Conservation (phyloP, 2,113 vertebrate species). For the Cricetomys ansorgei region DNA sequence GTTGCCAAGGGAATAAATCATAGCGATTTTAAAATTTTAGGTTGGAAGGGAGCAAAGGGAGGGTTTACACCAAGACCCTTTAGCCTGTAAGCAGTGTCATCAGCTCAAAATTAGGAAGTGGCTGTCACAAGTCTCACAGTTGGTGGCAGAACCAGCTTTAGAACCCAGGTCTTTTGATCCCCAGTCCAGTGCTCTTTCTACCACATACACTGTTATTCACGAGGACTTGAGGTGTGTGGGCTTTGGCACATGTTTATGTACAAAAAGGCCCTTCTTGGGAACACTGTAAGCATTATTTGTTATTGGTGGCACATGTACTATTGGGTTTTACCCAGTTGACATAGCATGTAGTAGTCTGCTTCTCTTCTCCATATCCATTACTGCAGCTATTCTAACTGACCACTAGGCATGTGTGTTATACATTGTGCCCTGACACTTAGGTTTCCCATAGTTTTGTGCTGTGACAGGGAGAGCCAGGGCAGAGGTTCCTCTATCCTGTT, state of each 20-base stretch:
- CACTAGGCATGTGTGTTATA: background rate
- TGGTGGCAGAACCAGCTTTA: background rate
- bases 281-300: background rate
- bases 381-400: background rate
- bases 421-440: background rate
- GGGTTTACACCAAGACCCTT: background rate
- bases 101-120: background rate
- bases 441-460: background rate
- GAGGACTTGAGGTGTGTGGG: background rate
- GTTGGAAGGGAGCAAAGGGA: background rate
- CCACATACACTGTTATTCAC: accelerated
- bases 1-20: background rate
- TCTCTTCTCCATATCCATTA: background rate
- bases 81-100: background rate
- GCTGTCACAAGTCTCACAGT: background rate
- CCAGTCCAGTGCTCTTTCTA: background rate
- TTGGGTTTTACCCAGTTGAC: background rate
- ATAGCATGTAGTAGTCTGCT: background rate
- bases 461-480: background rate
- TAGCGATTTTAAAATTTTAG: background rate
- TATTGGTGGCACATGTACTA: background rate
- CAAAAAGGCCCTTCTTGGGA: background rate
- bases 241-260: accelerated
- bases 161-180: conserved; percentile 26
- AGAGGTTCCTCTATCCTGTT: background rate